Percentiles rank a stretch among this genome's conserved stretches.
Evolutionary conservation across 2,888 invertebrate species (phyloP).

Genomic region (Eupithecia subumbrata): DNA sequence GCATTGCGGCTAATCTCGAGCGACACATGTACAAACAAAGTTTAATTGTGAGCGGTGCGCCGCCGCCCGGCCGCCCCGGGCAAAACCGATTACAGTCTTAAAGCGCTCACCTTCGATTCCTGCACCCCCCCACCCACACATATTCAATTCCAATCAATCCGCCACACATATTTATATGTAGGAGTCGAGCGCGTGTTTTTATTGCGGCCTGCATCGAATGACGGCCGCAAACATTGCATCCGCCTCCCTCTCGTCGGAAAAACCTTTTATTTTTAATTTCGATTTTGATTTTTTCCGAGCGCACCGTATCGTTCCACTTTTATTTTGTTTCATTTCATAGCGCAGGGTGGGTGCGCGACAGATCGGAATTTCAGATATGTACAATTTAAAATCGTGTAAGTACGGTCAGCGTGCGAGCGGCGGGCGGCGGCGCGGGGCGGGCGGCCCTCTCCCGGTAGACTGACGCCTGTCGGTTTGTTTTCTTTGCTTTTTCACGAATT

Average conservation of each 20-base stretch:
- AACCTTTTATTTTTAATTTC: constrained; percentile 83
- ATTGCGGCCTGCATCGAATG: constrained; percentile 82
- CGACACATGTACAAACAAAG: constrained; percentile 84
- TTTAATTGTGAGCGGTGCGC: constrained; percentile 80
- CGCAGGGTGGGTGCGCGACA: constrained; percentile 82
- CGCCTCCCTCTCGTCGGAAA: constrained; percentile 75
- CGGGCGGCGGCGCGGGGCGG: constrained; percentile 59
- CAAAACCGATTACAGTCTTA: constrained; percentile 84
- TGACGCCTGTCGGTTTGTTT: constrained; percentile 84
- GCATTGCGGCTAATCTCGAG: constrained; percentile 82
- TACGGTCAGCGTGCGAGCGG: constrained; percentile 76
- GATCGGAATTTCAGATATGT: constrained; percentile 85
- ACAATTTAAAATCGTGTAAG: constrained; percentile 85
- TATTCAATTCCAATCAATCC: constrained; percentile 84
- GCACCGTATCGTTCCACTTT: constrained; percentile 77
- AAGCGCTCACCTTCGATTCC: constrained; percentile 81
- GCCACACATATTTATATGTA: constrained; percentile 81
- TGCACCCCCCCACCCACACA: constrained; percentile 67
- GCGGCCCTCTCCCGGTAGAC: constrained; percentile 72
- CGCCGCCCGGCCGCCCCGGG: constrained; percentile 62
- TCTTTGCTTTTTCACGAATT: constrained; percentile 82
- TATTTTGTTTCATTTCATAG: constrained; percentile 85
- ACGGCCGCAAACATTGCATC: constrained; percentile 82
- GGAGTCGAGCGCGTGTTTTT: constrained; percentile 77
- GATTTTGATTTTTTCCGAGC: constrained; percentile 83